Evolutionary conservation across 2,888 invertebrate species (phyloP).

Genomic region (Drosophila cognata): DNA sequence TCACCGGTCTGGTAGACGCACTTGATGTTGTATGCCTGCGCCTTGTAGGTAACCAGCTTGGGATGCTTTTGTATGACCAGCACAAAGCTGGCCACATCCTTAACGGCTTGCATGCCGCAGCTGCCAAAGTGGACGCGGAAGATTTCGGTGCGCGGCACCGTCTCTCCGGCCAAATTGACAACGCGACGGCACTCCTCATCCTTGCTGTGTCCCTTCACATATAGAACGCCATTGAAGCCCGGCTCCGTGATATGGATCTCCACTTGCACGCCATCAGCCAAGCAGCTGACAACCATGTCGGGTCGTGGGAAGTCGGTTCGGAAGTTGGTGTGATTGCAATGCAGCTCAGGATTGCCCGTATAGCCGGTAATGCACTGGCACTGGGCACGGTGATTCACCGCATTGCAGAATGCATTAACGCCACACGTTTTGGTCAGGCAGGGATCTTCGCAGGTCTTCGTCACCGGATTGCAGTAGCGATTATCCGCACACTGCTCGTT

Average conservation of each 20-base stretch:
- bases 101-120: conserved; percentile 95
- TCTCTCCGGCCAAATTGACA: conserved; percentile 90
- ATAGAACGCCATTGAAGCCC: conserved; percentile 95
- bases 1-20: conserved; percentile 98
- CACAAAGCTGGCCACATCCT: conserved; percentile 96
- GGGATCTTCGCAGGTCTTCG: conserved; percentile 92
- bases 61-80: conserved; percentile 98
- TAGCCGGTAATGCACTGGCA: conserved; percentile 92
- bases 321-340: conserved; percentile 88
- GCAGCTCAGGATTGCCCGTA: conserved; percentile 90
- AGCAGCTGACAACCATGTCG: conserved; percentile 94
- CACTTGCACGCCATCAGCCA: conserved; percentile 96
- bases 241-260: conserved; percentile 89
- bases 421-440: conserved; percentile 91
- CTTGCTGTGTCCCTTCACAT: conserved; percentile 97
- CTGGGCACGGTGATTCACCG: conserved; percentile 90
- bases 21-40: conserved; percentile 98
- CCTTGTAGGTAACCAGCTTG: conserved; percentile 96
- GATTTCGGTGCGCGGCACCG: conserved; percentile 89
- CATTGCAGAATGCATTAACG: conserved; percentile 91
- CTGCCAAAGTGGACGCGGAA: conserved; percentile 96
- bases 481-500: conserved; percentile 92
- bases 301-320: conserved; percentile 94
- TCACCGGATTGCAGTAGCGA: conserved; percentile 89
- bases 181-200: conserved; percentile 95